These are phyloP conservation scores for Drosophila kanekoi DNA, from an alignment of 2,888 invertebrate species.

Conservation along the genomic window DNA sequence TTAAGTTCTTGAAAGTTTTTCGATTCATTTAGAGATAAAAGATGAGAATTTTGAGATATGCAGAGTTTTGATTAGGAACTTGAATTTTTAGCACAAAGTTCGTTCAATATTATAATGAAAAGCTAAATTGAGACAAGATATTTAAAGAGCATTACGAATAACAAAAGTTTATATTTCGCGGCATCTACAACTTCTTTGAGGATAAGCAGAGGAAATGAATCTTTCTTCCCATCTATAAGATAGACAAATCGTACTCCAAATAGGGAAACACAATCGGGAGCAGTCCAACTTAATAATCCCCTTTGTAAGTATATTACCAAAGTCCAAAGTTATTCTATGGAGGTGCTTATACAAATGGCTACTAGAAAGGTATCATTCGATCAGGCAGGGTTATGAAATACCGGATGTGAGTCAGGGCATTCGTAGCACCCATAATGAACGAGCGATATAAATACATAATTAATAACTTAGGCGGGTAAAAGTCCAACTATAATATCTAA, in stretches of 20 bases:
- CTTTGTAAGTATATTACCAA: conserved; percentile 10
- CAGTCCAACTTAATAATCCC: not conserved
- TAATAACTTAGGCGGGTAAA: conserved; percentile 60
- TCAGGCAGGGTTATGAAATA: conserved; percentile 43
- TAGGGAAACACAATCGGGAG: not conserved
- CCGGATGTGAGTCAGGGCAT: conserved; percentile 61
- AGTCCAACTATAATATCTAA: conserved; percentile 30
- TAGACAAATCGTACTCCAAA: not conserved
- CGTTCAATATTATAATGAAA: too few relatives aligned
- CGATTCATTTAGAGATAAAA: too few relatives aligned
- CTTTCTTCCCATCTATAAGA: too few relatives aligned
- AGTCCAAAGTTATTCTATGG: conserved; percentile 16
- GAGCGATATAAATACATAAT: conserved; percentile 59
- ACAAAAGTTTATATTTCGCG: too few relatives aligned
- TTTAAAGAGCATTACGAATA: too few relatives aligned
- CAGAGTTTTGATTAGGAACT: too few relatives aligned
- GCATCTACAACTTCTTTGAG: too few relatives aligned
- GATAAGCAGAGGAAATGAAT: too few relatives aligned
- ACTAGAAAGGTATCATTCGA: conserved; percentile 42
- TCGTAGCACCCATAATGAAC: conserved; percentile 42
- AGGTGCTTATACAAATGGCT: conserved; percentile 9
- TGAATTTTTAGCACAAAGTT: too few relatives aligned
- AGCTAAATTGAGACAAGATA: too few relatives aligned
- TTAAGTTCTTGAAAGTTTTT: too few relatives aligned
- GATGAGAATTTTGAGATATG: too few relatives aligned